phyloP scores from a whole-genome alignment of 2,888 invertebrate species.

The Pterostichus madidus region DNA sequence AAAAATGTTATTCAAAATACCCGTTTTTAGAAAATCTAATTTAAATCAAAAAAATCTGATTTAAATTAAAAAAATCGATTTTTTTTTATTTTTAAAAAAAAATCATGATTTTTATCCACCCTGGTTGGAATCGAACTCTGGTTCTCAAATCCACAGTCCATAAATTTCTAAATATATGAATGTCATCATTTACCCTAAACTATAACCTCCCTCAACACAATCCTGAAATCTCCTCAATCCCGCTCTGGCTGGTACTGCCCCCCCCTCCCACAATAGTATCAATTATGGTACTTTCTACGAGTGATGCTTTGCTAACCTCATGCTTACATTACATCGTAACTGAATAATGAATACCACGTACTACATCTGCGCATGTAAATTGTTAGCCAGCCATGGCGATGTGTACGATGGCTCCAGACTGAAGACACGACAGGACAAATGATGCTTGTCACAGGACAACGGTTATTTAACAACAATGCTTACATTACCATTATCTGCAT shows the following conservation, averaged over 20 bases:
- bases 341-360: slow-evolving; percentile 53
- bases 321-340: slow-evolving; percentile 39
- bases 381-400: slow-evolving; percentile 28
- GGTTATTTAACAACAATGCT: too few species aligned
- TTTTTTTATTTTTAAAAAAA: too few species aligned
- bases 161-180: background rate
- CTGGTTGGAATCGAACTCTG: too few species aligned
- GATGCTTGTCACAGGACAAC: background rate
- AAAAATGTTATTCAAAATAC: too few species aligned
- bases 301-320: slow-evolving; percentile 18
- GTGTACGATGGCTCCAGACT: background rate
- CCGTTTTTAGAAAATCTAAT: too few species aligned
- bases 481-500: too few species aligned
- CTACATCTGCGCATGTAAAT: slow-evolving; percentile 57
- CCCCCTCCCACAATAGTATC: slow-evolving; percentile 30
- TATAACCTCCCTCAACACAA: background rate
- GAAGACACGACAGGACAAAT: slow-evolving; percentile 19
- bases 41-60: too few species aligned
- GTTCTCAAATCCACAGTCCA: too few species aligned
- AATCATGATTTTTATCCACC: too few species aligned
- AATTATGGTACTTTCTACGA: slow-evolving; percentile 58
- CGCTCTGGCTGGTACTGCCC: background rate
- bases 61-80: too few species aligned
- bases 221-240: background rate
- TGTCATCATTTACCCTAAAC: too few species aligned